Evolutionary conservation across 2,797 vertebrate species (phyloP).

Genomic region (Discoglossus pictus): DNA sequence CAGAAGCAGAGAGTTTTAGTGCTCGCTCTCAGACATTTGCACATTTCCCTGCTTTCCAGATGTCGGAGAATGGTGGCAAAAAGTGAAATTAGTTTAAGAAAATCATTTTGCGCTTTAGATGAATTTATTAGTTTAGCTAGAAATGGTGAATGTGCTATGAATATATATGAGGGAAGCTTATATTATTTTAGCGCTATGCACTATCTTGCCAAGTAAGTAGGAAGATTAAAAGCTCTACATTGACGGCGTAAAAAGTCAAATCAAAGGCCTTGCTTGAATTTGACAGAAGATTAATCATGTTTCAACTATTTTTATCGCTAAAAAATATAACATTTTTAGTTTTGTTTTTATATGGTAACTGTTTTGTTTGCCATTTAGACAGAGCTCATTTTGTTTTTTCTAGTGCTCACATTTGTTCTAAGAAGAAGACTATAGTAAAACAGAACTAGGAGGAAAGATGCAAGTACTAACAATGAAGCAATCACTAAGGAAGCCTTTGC

Average conservation of each 20-base stretch:
- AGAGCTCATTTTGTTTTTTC: no score
- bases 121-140: constrained; percentile 67
- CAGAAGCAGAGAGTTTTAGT: background rate
- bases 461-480: no score
- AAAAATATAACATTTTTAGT: constrained; percentile 14
- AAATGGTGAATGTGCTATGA: constrained; percentile 64
- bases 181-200: constrained; percentile 61
- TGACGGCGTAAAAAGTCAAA: constrained; percentile 56
- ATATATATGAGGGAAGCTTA: constrained; percentile 59
- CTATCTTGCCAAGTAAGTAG: constrained; percentile 58
- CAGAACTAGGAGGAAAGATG: no score
- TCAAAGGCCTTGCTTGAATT: constrained; percentile 1
- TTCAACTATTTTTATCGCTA: constrained; percentile 13
- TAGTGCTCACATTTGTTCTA: no score
- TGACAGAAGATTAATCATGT: constrained; percentile 16
- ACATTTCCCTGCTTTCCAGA: constrained; percentile 60
- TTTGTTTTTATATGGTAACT: no score
- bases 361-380: no score
- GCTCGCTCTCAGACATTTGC: constrained; percentile 20
- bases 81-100: constrained; percentile 58
- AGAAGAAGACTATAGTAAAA: no score
- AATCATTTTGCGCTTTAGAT: constrained; percentile 64
- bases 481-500: no score
- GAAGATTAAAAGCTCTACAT: constrained; percentile 62
- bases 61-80: constrained; percentile 66